phyloP scores from a whole-genome alignment of 2,888 invertebrate species.

The Chironomus tentans region DNA sequence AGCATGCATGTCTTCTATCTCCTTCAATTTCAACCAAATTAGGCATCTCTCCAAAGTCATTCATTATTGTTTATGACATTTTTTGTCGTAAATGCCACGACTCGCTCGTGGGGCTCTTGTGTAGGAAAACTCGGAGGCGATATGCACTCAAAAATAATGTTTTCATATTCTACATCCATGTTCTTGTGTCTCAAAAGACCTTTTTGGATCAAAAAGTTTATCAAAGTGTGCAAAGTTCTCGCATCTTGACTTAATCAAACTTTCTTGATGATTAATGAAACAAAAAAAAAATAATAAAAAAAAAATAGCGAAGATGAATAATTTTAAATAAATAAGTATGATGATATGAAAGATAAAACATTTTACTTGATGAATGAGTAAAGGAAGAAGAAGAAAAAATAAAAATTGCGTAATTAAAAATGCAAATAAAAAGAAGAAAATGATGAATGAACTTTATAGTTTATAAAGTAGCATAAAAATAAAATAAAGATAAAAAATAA shows the following conservation, averaged over 20 bases:
- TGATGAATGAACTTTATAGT: slow-evolving; percentile 3
- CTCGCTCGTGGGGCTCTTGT: no score
- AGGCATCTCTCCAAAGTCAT: no score
- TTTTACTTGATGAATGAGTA: not conserved
- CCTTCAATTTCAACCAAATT: no score
- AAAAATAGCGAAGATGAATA: not conserved
- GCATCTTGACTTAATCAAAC: slow-evolving; percentile 1
- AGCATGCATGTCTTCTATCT: no score
- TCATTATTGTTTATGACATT: no score
- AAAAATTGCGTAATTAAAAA: not conserved
- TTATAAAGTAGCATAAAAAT: not conserved
- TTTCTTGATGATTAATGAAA: not conserved
- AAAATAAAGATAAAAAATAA: not conserved
- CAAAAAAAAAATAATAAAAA: not conserved
- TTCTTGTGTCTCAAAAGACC: no score
- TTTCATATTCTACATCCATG: no score
- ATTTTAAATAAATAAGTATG: not conserved
- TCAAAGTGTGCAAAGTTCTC: no score
- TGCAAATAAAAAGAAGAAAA: not conserved
- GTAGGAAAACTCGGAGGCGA: no score
- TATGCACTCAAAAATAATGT: no score
- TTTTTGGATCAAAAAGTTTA: no score
- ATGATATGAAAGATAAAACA: not conserved
- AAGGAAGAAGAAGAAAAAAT: not conserved
- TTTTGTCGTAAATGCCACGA: no score